Conservation (phyloP, 2,888 invertebrate genomes). For the Pheosia gnoma region DNA sequence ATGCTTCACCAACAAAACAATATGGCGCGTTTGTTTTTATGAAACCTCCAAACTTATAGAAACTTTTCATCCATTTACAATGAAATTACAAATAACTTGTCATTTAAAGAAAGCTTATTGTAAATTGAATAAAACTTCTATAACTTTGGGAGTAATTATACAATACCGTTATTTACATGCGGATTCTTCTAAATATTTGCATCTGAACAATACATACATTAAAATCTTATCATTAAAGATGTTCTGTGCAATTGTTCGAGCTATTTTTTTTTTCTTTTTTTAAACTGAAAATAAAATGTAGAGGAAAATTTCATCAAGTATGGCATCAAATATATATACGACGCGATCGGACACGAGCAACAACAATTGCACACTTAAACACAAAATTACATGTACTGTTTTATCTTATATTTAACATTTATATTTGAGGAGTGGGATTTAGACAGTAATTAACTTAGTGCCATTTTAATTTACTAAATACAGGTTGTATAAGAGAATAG, state of each 20-base stretch:
- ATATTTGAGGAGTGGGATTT: slow-evolving; percentile 74
- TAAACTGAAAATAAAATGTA: slow-evolving; percentile 26
- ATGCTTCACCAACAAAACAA: slow-evolving; percentile 59
- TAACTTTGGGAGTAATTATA: slow-evolving; percentile 34
- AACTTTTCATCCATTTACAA: too few species aligned
- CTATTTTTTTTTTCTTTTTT: slow-evolving; percentile 42
- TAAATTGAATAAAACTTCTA: too few species aligned
- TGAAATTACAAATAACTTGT: too few species aligned
- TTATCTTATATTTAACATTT: slow-evolving; percentile 60
- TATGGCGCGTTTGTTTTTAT: slow-evolving; percentile 53
- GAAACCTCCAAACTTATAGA: too few species aligned
- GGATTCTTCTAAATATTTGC: slow-evolving; percentile 83
- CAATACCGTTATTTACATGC: slow-evolving; percentile 78
- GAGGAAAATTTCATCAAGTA: slow-evolving; percentile 40
- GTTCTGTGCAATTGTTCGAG: slow-evolving; percentile 77
- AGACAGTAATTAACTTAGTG: slow-evolving; percentile 77
- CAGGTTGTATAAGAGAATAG: slow-evolving; percentile 32
- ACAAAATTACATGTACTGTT: slow-evolving; percentile 69
- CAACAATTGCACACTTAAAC: slow-evolving; percentile 79
- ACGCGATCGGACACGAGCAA: slow-evolving; percentile 50
- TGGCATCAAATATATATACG: slow-evolving; percentile 48
- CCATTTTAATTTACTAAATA: slow-evolving; percentile 42
- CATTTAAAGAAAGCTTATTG: too few species aligned
- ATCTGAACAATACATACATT: slow-evolving; percentile 83
- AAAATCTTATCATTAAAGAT: slow-evolving; percentile 76